Evolutionary conservation across 2,888 invertebrate genomes (phyloP), one percentile per base, ranked within the genome.

Genomic region (Aproaerema taeniolella): DNA sequence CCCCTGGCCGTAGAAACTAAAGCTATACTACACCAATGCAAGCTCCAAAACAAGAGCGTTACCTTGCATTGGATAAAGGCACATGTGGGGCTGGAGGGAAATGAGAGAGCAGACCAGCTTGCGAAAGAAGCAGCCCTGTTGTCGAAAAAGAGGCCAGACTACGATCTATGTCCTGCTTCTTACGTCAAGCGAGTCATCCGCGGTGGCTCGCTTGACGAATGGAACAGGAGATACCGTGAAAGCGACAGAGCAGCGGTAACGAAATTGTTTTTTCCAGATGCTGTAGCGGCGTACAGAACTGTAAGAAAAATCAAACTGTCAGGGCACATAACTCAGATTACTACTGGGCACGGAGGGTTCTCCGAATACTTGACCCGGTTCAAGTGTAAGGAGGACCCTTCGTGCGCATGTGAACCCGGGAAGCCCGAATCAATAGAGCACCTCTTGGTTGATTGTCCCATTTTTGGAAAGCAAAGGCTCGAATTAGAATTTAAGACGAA

Each of bases 51-150:
- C 26, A 35, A 35, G 9, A 2, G 3, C 1, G 35, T 35, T 6
- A 5, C 14, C 16, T 26, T 34, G 26, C 25, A 2, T 13, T 34
- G 34, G 34, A 34, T 34, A 1, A 34, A 34, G 14, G 17, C 37
- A 2, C 13, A 17, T 3, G 11, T 10, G n/a, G 13, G 17, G 7
- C 11, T 35, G 16, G 26, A 16, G 2, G 35, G 35, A 0, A 35
- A 35, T 8, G 26, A 35, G 11, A 35, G 35, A n/a, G 35, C 26
- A 1, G 35, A 35, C 8, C 0, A 1, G 2, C 11, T 35, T 1
- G 35, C 35, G 1, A 35, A 28, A 16, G 35, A 28, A 8, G 35
- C 35, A 1, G 28, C 35, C 11, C 2, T 24, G 12, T 2, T 12
- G 2, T 24, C 24, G 2, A 33, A 33, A 20, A 7, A 15, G n/a